These are phyloP conservation scores for Corbicula japonica DNA, from an alignment of 2,888 invertebrate genomes.

Conservation along the genomic window DNA sequence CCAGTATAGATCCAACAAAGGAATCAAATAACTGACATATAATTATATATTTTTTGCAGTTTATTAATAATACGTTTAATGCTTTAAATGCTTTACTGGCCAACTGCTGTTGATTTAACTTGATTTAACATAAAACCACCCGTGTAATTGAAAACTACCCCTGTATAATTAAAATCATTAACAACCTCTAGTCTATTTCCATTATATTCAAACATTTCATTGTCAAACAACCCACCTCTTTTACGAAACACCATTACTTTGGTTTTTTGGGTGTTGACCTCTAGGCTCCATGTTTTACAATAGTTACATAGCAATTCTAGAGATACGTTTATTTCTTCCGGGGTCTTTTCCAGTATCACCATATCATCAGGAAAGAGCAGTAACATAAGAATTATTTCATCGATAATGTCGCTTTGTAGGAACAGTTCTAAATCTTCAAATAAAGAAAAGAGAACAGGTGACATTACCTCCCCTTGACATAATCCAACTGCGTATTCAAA, in stretches of 20 bases:
- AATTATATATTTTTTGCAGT: slow-evolving; percentile 14
- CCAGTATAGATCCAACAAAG: slow-evolving; percentile 27
- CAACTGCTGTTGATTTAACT: slow-evolving; percentile 19
- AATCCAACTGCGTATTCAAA: slow-evolving; percentile 36
- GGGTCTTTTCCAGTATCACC: slow-evolving; percentile 27
- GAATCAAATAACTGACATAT: slow-evolving; percentile 28
- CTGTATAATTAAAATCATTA: slow-evolving; percentile 39
- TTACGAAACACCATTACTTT: slow-evolving; percentile 44
- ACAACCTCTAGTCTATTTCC: slow-evolving; percentile 18
- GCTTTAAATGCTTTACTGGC: slow-evolving; percentile 34
- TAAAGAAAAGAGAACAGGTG: slow-evolving; percentile 33
- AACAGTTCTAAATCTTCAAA: slow-evolving; percentile 46
- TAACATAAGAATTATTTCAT: slow-evolving; percentile 24
- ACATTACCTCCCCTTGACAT: slow-evolving; percentile 31
- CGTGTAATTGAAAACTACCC: slow-evolving; percentile 38
- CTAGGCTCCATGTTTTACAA: slow-evolving; percentile 20
- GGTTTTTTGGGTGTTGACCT: slow-evolving; percentile 32
- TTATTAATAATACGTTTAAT: slow-evolving; percentile 12
- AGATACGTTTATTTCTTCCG: slow-evolving; percentile 14
- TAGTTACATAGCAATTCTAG: slow-evolving; percentile 22
- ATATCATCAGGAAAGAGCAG: slow-evolving; percentile 51
- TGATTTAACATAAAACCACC: slow-evolving; percentile 29
- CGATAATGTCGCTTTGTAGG: slow-evolving; percentile 14
- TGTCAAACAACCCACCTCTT: slow-evolving; percentile 8
- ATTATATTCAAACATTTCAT: slow-evolving; percentile 33